Evolutionary conservation across 2,888 invertebrate species (phyloP), one percentile per base, ranked within the genome.

Genomic region (Ptychoptera contaminata): DNA sequence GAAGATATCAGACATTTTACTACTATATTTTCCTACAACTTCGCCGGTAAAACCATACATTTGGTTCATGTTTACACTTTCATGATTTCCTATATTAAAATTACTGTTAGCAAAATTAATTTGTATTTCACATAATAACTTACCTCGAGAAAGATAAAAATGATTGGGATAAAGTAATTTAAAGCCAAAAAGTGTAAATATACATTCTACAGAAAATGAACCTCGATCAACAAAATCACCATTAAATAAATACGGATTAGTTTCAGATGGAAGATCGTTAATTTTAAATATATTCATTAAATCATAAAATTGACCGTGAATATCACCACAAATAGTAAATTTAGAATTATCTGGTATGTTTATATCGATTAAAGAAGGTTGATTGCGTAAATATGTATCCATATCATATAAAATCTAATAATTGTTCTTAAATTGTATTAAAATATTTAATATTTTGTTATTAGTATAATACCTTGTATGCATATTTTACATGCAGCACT

Each of bases 11-110:
- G 91, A 87, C 96, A 98, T 97, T 63, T 92, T 84, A 15, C 79
- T 72, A 1, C 86, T 83, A 66, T 94, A 98, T 68, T 98, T 98
- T 7, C 88, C 79, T 56, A 90, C 88, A 1, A 98, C 97, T 69
- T 98, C 98, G 2, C 97, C 98, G 50, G 93, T 88, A 71, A 98
- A 98, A 2, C 98, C 98, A 65, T 99, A 99, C 88, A 98, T 94
- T 67, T 93, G 88, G 68, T 98, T 99, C 97, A 98, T 98, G 48
- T 87, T 92, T 39, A 83, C 76, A 54, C 93, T 93, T 63, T 98
- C 97, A 62, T 98, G 97, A 68, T 98, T 98, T n/a, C 96, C 92
- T 91, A 62, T 38, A 16, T 37, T 40, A 30, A 32, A 32, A 11
- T 32, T 32, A 32, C 9, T 11, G 9, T 32, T 2, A 32, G 2